A percentile compares a stretch with the other conserved stretches of the same genome.
These are phyloP conservation scores for Clarias gariepinus DNA, from an alignment of 2,113 vertebrate genomes.

Conservation along the genomic window DNA sequence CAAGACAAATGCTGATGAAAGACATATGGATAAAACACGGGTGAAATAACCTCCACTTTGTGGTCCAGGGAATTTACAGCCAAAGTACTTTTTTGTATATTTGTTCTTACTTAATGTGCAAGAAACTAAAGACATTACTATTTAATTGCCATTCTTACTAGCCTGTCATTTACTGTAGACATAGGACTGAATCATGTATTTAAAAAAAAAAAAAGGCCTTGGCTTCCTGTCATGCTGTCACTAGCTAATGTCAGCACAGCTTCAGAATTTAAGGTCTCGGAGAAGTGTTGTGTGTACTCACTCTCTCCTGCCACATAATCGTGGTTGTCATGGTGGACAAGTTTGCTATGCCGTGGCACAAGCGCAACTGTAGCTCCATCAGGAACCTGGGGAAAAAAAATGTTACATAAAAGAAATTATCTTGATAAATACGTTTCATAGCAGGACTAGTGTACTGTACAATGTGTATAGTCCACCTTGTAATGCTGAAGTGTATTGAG, in stretches of 20 bases:
- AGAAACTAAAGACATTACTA: not conserved
- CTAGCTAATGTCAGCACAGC: not conserved
- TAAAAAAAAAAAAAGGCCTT: not conserved
- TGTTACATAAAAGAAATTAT: not conserved
- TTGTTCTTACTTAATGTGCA: not conserved
- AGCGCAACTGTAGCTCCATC: constrained; percentile 93
- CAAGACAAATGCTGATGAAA: not conserved
- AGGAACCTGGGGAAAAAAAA: constrained; percentile 79
- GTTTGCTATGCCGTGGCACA: constrained; percentile 91
- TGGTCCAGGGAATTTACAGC: not conserved
- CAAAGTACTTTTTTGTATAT: not conserved
- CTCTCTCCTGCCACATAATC: constrained; percentile 95
- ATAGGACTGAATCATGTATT: not conserved
- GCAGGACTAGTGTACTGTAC: not conserved
- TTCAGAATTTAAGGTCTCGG: not conserved
- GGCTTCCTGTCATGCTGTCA: not conserved
- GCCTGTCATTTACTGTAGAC: not conserved
- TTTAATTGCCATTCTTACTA: not conserved
- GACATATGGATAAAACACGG: not conserved
- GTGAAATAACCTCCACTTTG: constrained; percentile 8
- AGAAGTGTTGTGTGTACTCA: constrained; percentile 70
- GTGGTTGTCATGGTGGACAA: constrained; percentile 91
- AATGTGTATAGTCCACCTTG: constrained; percentile 75
- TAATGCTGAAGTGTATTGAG: constrained; percentile 96
- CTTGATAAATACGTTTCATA: not conserved